Base-by-base conservation (phyloP, 2,113 vertebrate species). In the Actenoides hombroni region DNA sequence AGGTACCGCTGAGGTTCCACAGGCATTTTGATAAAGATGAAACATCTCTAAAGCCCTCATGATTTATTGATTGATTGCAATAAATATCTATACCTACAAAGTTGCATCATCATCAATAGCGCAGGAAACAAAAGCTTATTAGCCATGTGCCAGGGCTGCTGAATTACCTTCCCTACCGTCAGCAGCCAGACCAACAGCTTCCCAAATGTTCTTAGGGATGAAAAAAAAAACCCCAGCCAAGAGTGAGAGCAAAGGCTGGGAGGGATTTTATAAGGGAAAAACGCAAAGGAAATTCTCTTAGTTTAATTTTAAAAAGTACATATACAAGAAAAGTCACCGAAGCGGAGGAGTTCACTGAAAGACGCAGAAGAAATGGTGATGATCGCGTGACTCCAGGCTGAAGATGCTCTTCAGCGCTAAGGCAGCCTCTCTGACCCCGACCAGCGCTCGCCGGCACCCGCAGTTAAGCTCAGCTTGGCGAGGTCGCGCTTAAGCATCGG, bases 321-420 rank as follows among this genome's bases (percentile, higher is more conserved):
- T 42, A 42, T 42, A 42, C 42, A 42, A 42, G 42, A 76, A 79
- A 73, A 85, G 40, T 13, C 29, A 23, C 28, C 3, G 5, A 74
- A 84, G 81, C 3, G n/a, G 18, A 8, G 2, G 13, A 56, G 26
- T 75, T 91, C 42, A 28, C 31, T 24, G 63, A 53, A 54, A 83
- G 65, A 74, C 1, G 0, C 0, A 23, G 61, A 18, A 64, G 56
- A 56, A 90, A 81, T 10, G 0, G 1, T 40, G n/a, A n/a, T 25
- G n/a, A 31, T 42, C 3, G 10, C 5, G 3, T 28, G 76, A 92
- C 68, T 26, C 25, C 5, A 14, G 37, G 54, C 63, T 37, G 51
- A 49, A 67, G 56, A 84, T 87, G 73, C 39, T 78, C 15, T 29
- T 65, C n/a, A 20, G 71, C 0, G 13, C 64, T 33, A 90, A 37